Base-by-base conservation (phyloP, 1,140 invertebrate species). In the Plodia interpunctella region DNA sequence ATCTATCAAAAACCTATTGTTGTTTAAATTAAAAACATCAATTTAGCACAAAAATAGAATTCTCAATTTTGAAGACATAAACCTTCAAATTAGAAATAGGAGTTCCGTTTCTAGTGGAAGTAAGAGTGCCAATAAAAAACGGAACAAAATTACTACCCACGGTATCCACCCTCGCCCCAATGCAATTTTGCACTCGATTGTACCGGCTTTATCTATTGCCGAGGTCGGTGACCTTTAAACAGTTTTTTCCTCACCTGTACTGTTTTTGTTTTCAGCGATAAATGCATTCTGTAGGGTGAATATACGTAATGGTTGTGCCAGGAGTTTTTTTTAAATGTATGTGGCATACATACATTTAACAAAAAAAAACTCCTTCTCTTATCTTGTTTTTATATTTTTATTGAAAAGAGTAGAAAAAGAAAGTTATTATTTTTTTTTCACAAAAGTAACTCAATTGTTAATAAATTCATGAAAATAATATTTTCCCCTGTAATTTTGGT, bases 171-270 rank as follows among this genome's bases (percentile, higher is more conserved):
- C 38, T 44, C 5, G 19, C 57, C 49, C 57, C 30, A 59, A 59
- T 59, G 57, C 57, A 59, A 59, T 59, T 52, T 53, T 59, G 50
- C 50, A 59, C 18, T 35, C 57, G 49, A 53, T 53, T 53, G 51
- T 53, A 53, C 19, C 19, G 9, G 19, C 19, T 53, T 25, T 53
- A 53, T 53, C 51, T 53, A 53, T 25, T 20, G 51, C 51, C 21
- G 51, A 20, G 51, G 51, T 25, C 19, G n/a, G 17, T 25, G 51
- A 53, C 19, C 51, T 25, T 21, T n/a, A 53, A 53, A 53, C 21
- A 25, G 51, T 15, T 53, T 21, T 51, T 53, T 53, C 51, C 51
- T 25, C 51, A 53, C 51, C 51, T 53, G 51, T 53, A 25, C 21
- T 53, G 21, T 53, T 53, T 51, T 51, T 20, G 20, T 51, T 51